Evolutionary conservation across 2,797 vertebrate species (phyloP).

Genomic region (Mionectes olivaceus): DNA sequence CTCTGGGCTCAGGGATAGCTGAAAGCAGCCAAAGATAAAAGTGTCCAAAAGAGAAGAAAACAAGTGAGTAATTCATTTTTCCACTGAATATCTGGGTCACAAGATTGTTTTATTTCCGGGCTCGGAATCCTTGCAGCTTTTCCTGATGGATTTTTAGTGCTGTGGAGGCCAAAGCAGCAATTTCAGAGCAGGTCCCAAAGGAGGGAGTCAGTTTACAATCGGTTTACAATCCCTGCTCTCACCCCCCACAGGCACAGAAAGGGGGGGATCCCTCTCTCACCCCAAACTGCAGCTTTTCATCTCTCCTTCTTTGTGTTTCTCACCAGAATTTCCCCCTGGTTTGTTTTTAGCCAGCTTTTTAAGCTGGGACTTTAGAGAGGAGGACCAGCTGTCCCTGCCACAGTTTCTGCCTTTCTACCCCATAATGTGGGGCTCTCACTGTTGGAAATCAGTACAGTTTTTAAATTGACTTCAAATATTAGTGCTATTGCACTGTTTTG

Average conservation of each 20-base stretch:
- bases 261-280: not conserved
- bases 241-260: rapidly evolving
- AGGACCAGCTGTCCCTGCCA: not conserved
- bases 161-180: not conserved
- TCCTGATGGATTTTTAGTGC: not conserved
- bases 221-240: not conserved
- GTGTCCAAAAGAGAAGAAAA: conserved; percentile 40
- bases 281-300: not conserved
- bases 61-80: conserved; percentile 57
- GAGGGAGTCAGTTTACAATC: not conserved
- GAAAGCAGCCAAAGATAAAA: not conserved
- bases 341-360: not conserved
- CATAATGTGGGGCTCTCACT: rapidly evolving
- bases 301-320: not conserved
- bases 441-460: not conserved
- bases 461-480: not conserved
- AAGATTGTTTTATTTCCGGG: not conserved
- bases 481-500: not conserved
- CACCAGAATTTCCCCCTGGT: not conserved
- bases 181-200: not conserved
- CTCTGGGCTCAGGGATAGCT: not conserved
- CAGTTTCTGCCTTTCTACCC: not conserved
- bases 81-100: conserved; percentile 10
- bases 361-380: no score
- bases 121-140: not conserved